Percentiles rank a stretch among this genome's conserved stretches.
These are phyloP conservation scores for Megathymus violae DNA, from an alignment of 1,140 invertebrate species.

Conservation along the genomic window DNA sequence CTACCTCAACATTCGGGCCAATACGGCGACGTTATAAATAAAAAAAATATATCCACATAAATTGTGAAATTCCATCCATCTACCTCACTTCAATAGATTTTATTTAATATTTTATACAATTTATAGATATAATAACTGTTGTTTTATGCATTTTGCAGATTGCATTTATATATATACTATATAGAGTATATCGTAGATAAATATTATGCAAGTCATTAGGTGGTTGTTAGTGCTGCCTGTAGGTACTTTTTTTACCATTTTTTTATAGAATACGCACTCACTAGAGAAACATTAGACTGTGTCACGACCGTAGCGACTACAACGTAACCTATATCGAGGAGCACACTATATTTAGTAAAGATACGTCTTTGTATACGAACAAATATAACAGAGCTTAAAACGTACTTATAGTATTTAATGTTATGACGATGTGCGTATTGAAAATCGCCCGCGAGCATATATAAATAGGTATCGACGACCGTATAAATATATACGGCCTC, in stretches of 20 bases:
- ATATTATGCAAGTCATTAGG: conserved; percentile 77
- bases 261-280: conserved; percentile 75
- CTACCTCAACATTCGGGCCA: conserved; percentile 83
- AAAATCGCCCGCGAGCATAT: conserved; percentile 49
- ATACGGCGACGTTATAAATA: conserved; percentile 75
- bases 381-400: conserved; percentile 80
- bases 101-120: conserved; percentile 84
- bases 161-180: conserved; percentile 83
- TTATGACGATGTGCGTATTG: conserved; percentile 55
- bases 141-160: conserved; percentile 83
- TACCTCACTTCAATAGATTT: conserved; percentile 85
- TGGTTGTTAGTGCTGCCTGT: conserved; percentile 75
- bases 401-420: conserved; percentile 66
- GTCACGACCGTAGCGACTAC: conserved; percentile 66
- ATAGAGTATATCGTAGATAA: conserved; percentile 82
- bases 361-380: conserved; percentile 80
- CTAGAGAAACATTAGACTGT: conserved; percentile 73
- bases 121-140: conserved; percentile 83
- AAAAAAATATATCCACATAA: conserved; percentile 81
- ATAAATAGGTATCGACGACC: conserved; percentile 33
- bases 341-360: conserved; percentile 62
- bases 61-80: conserved; percentile 85
- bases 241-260: conserved; percentile 66
- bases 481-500: conserved; percentile 27
- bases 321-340: conserved; percentile 55